Conservation (phyloP, 2,888 invertebrate genomes). For the Drosophila diplacantha region DNA sequence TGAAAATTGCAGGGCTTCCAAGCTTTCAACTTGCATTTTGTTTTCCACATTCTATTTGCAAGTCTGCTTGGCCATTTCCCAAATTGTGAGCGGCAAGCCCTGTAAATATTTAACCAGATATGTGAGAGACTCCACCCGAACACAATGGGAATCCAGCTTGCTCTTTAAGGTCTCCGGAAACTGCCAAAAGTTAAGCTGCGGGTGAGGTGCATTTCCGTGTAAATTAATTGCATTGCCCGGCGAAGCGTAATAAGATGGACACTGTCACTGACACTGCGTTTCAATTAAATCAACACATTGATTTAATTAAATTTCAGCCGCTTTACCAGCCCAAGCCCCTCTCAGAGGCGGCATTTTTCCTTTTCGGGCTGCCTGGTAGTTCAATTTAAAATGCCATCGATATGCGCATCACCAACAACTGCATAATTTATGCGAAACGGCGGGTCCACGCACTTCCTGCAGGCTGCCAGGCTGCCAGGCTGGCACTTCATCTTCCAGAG, state of each 20-base stretch:
- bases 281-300: conserved; percentile 65
- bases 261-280: conserved; percentile 35
- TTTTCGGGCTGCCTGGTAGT: conserved; percentile 17
- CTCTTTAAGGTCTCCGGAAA: not conserved
- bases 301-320: conserved; percentile 58
- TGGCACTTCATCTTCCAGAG: conserved; percentile 14
- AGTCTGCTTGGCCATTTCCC: not conserved
- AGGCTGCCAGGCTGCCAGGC: not conserved
- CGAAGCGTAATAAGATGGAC: conserved; percentile 27
- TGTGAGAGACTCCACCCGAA: not conserved
- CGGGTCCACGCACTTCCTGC: conserved; percentile 18
- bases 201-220: conserved; percentile 44
- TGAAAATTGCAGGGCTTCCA: not conserved
- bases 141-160: not conserved
- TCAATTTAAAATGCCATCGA: conserved; percentile 68
- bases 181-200: not conserved
- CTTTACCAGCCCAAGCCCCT: conserved; percentile 16
- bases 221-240: conserved; percentile 44
- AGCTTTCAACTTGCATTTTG: not conserved
- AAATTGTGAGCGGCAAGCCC: not conserved
- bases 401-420: conserved; percentile 47
- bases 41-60: not conserved
- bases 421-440: conserved; percentile 56
- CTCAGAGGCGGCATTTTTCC: not conserved
- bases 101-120: conserved; percentile 10